Conservation (phyloP, 53 echinoderm and acorn worm genomes). For the Echinometra lucunter region DNA sequence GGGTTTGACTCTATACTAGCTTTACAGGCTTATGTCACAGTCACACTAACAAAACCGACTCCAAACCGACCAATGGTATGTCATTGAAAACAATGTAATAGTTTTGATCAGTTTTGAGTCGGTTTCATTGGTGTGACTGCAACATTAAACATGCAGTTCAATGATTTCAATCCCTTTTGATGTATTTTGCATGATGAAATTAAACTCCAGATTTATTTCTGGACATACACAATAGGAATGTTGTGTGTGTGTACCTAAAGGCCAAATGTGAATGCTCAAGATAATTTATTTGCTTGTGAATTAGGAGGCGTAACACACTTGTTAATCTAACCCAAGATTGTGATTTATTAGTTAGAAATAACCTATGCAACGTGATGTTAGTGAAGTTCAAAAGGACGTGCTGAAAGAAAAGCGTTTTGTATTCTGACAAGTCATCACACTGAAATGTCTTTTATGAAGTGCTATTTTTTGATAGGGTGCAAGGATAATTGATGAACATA, state of each 20-base stretch:
- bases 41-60: no score
- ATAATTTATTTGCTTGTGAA: neutral
- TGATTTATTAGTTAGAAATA: neutral
- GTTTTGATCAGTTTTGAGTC: no score
- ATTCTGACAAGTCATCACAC: neutral
- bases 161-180: neutral
- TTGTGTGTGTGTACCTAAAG: neutral
- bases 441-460: neutral
- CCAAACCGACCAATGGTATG: no score
- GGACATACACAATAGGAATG: neutral
- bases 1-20: neutral
- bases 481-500: neutral
- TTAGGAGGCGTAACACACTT: neutral
- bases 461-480: neutral
- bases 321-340: neutral
- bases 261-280: neutral
- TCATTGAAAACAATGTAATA: no score
- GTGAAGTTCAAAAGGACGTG: neutral
- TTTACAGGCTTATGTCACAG: neutral
- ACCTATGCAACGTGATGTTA: neutral
- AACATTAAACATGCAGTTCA: neutral
- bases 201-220: neutral
- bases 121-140: no score
- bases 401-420: conserved; percentile 22
- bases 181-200: neutral